phyloP scores from a whole-genome alignment of 2,113 vertebrate genomes.

The Periophthalmus modestus region DNA sequence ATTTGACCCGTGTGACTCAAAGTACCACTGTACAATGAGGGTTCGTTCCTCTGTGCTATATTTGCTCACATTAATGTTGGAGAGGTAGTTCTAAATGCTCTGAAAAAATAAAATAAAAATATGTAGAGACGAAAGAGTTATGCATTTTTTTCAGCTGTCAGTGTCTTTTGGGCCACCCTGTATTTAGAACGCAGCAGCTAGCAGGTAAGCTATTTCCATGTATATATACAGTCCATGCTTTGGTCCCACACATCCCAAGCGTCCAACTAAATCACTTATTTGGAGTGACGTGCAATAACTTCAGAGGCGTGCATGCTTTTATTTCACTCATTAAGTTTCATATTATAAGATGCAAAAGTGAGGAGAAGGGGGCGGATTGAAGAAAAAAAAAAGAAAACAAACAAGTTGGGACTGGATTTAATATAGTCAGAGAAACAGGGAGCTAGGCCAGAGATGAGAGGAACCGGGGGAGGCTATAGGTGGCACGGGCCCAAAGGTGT shows the following conservation, averaged over 20 bases:
- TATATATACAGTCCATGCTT: no score
- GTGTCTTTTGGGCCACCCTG: no score
- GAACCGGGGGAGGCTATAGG: background rate
- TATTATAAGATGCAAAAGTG: constrained; percentile 23
- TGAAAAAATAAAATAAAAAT: no score
- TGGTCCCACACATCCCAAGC: constrained; percentile 36
- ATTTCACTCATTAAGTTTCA: constrained; percentile 40
- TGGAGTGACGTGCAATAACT: constrained; percentile 41
- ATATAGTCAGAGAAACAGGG: background rate
- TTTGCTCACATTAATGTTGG: no score
- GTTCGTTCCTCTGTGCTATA: no score
- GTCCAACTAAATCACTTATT: constrained; percentile 35
- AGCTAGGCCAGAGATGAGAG: constrained; percentile 2
- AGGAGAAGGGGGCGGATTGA: background rate
- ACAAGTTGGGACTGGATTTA: constrained; percentile 16
- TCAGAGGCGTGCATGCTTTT: constrained; percentile 46
- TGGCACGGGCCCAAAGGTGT: background rate
- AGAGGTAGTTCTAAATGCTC: no score
- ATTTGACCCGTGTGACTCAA: no score
- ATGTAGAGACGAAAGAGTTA: no score
- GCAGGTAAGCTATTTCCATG: no score
- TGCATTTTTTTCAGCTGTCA: no score
- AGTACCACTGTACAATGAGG: no score
- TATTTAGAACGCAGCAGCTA: no score
- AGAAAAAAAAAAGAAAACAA: constrained; percentile 13